Conservation (phyloP, 2,797 vertebrate genomes). For the Chiloscyllium punctatum region DNA sequence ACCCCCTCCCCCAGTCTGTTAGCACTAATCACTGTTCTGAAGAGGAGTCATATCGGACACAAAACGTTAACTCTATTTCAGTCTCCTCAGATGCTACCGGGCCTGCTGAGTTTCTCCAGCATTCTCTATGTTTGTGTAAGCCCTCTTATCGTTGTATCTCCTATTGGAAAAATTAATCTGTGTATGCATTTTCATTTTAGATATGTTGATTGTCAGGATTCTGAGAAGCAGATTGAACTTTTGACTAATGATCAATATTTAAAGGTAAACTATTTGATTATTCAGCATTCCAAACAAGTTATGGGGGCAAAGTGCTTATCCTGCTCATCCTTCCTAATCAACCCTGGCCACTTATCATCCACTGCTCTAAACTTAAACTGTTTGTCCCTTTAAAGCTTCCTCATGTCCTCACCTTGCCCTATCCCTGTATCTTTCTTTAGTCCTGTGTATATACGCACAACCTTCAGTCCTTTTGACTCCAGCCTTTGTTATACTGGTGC, state of each 20-base stretch:
- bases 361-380: neutral
- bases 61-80: too few species aligned
- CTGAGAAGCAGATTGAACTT: constrained; percentile 68
- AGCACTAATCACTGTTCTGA: too few species aligned
- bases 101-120: too few species aligned
- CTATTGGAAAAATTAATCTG: constrained; percentile 27
- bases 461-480: neutral
- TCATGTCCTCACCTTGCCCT: neutral
- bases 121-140: neutral
- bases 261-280: constrained; percentile 63
- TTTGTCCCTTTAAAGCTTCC: neutral
- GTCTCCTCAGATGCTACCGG: too few species aligned
- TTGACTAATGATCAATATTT: constrained; percentile 67
- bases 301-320: neutral
- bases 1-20: neutral
- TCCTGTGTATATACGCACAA: neutral
- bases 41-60: too few species aligned
- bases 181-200: constrained; percentile 51
- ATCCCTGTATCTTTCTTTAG: neutral
- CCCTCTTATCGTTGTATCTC: neutral
- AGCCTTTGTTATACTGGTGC: neutral
- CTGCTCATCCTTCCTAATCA: neutral
- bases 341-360: neutral
- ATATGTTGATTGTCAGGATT: constrained; percentile 70
- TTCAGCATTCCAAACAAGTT: neutral